Base-by-base conservation (phyloP, 1,140 invertebrate species). In the Steinernema khuongi region DNA sequence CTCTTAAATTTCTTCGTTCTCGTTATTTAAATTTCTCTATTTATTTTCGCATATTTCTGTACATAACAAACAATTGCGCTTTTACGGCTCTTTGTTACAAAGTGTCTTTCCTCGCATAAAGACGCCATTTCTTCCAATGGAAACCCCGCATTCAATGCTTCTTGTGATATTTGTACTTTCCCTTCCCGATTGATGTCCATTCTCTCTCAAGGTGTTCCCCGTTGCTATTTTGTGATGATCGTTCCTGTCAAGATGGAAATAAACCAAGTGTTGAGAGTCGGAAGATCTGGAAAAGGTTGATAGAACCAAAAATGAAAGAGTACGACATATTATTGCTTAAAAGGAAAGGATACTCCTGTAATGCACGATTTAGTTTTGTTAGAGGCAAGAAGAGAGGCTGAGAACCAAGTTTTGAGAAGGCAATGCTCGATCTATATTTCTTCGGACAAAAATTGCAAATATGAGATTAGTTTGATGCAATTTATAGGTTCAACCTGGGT, bases 21-120 rank as follows among this genome's bases (percentile, higher is more conserved):
- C n/a, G 36, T 41, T 41, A 41, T 41, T n/a, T 60, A n/a, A n/a
- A n/a, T 60, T 11, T 60, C 4, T 60, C 19, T 60, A 60, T 60
- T 60, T 60, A 60, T 60, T 60, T 22, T 60, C 19, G 50, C 50
- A 60, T 60, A 60, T 60, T 60, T 60, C 50, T 60, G 50, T 60
- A 60, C 50, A 60, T 60, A 60, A 60, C 50, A 60, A 7, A 14
- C 50, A 14, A 14, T 4, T 22, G 50, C 50, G 50, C 50, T 60
- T 60, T 22, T 60, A 60, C 50, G 50, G 50, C 50, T 60, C 50
- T 60, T 60, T 60, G 4, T 60, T 60, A 60, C 26, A n/a, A 11
- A n/a, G 14, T 60, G 50, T 60, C 26, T 14, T 60, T 60, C 4
- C 50, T 11, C 22, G 14, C 22, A 60, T 60, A n/a, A 41, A 41